Conservation (phyloP, 30 jellyfish, hydroid and myxozoan species). For the Chironex yamaguchii region DNA sequence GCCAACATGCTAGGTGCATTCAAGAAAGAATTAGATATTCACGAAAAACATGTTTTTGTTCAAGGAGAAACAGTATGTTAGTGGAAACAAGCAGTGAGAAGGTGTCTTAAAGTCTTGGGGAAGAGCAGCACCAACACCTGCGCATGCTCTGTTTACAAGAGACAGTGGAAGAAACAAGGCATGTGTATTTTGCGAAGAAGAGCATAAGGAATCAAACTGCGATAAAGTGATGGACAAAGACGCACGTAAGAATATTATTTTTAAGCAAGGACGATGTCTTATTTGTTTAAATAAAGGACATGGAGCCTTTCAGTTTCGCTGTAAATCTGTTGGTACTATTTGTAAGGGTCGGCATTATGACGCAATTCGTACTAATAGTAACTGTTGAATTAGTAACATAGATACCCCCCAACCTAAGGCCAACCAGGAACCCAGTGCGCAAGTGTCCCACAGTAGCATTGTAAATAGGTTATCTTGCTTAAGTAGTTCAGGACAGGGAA, state of each 20-base stretch:
- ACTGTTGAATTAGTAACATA: background rate
- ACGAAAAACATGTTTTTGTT: background rate
- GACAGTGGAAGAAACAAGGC: too few species aligned
- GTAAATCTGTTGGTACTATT: background rate
- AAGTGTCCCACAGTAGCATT: slow-evolving; percentile 1
- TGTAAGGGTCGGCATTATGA: slow-evolving; percentile 1
- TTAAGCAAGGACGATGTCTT: slow-evolving; percentile 9
- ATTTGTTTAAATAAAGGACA: slow-evolving; percentile 18
- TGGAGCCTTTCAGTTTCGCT: background rate
- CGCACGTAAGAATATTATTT: background rate
- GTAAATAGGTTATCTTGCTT: background rate
- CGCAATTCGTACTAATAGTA: background rate
- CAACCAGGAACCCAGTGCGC: slow-evolving; percentile 2
- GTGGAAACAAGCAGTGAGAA: too few species aligned
- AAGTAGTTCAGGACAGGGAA: slow-evolving; percentile 4
- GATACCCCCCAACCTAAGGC: background rate
- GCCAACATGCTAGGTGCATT: background rate
- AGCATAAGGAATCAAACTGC: slow-evolving; percentile 16
- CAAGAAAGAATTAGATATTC: background rate
- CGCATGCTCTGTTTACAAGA: too few species aligned
- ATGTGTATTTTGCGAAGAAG: background rate
- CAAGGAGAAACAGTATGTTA: too few species aligned
- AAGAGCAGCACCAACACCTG: too few species aligned
- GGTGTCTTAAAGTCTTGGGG: too few species aligned
- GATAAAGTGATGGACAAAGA: background rate